A percentile compares a stretch with the other conserved stretches of the same genome.
These are phyloP conservation scores for Capricornis sumatraensis DNA, from an alignment of 2,113 vertebrate genomes.

Conservation along the genomic window DNA sequence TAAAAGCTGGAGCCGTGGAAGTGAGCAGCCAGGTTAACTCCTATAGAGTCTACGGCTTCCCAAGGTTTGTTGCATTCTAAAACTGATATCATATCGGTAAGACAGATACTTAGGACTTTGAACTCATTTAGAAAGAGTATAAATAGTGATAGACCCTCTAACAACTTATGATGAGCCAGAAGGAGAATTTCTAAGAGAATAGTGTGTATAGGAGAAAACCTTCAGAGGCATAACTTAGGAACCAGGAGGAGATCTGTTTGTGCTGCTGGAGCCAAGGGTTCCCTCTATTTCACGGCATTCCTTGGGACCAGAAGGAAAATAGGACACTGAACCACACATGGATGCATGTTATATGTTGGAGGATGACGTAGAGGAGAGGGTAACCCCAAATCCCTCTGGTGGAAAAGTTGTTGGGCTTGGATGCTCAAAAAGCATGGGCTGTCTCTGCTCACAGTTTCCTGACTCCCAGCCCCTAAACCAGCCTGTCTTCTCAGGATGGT, in stretches of 20 bases:
- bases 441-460: background rate
- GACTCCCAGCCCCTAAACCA: background rate
- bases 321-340: background rate
- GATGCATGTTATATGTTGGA: accelerated
- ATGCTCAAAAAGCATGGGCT: background rate
- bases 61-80: background rate
- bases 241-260: background rate
- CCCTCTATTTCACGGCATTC: background rate
- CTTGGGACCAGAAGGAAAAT: background rate
- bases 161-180: background rate
- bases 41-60: background rate
- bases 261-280: background rate
- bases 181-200: background rate
- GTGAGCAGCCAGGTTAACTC: background rate
- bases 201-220: background rate
- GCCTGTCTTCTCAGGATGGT: background rate
- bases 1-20: background rate
- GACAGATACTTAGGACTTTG: background rate
- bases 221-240: background rate
- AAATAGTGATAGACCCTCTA: background rate
- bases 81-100: background rate
- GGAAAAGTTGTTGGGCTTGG: background rate
- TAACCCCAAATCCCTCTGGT: accelerated
- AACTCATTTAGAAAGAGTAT: background rate
- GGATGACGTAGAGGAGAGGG: background rate